These are phyloP conservation scores for Myzus persicae DNA, from an alignment of 1,140 invertebrate species.

Conservation along the genomic window DNA sequence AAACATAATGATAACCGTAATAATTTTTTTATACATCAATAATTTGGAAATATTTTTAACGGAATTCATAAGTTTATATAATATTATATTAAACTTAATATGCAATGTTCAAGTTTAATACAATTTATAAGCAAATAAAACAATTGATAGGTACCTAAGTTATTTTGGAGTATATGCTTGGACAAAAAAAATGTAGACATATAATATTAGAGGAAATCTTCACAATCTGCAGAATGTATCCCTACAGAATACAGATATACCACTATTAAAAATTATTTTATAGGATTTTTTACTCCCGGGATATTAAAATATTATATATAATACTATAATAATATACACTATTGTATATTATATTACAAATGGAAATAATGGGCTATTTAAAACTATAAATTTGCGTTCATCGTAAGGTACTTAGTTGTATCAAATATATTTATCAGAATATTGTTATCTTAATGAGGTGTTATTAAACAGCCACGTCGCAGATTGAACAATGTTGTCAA, in stretches of 20 bases:
- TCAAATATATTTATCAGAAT: conserved; percentile 11
- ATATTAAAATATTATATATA: not conserved
- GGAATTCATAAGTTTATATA: not conserved
- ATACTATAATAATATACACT: not conserved
- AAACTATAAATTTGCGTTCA: not conserved
- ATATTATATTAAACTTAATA: no score
- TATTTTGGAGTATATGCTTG: not conserved
- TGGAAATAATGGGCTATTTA: not conserved
- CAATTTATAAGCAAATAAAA: not conserved
- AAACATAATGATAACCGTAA: not conserved
- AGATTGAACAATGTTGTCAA: not conserved
- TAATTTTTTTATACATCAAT: not conserved
- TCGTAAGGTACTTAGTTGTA: not conserved
- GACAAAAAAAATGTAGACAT: not conserved
- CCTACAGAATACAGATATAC: not conserved
- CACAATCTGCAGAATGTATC: not conserved
- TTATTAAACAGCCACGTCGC: not conserved
- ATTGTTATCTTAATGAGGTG: conserved; percentile 20
- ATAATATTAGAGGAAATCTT: not conserved
- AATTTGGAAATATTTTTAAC: not conserved
- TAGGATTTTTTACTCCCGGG: no score
- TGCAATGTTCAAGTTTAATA: no score
- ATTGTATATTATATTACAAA: not conserved
- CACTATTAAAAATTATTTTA: conserved; percentile 19
- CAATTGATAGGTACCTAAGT: not conserved